phyloP scores from a whole-genome alignment of 2,797 vertebrate genomes.

The Champsocephalus esox region DNA sequence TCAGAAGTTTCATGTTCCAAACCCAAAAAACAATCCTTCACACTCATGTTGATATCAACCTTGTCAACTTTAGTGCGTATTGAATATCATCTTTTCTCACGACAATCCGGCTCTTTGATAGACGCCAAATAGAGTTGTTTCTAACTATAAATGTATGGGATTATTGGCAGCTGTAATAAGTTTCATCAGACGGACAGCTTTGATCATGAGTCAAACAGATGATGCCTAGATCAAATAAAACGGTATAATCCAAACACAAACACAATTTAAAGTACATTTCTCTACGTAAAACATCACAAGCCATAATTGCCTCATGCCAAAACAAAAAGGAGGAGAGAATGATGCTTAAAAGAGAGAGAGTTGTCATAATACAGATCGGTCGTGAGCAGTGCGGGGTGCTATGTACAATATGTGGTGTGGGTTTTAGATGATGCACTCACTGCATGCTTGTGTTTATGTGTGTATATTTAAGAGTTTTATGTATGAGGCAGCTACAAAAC shows the following conservation, averaged over 20 bases:
- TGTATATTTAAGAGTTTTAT: conserved; percentile 4
- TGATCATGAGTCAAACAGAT: conserved; percentile 44
- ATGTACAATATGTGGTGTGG: not conserved
- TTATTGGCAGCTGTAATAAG: conserved; percentile 26
- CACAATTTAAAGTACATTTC: conserved; percentile 17
- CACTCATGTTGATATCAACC: not conserved
- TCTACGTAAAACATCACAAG: conserved; percentile 6
- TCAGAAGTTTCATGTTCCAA: not conserved
- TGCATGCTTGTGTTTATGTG: conserved; percentile 5
- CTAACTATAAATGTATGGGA: not conserved
- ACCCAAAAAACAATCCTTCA: not conserved
- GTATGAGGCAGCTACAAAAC: conserved; percentile 28
- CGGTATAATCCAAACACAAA: conserved; percentile 27
- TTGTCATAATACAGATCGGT: not conserved
- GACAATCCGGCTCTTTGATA: not conserved
- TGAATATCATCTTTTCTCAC: not conserved
- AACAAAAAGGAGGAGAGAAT: conserved; percentile 5
- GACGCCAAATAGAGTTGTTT: conserved; percentile 19
- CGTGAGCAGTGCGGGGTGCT: not conserved
- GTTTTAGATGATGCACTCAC: not conserved
- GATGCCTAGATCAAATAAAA: conserved; percentile 36
- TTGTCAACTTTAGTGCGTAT: not conserved
- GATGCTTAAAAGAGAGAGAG: not conserved
- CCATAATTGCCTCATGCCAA: not conserved
- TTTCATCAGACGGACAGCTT: conserved; percentile 42